A percentile compares a stretch with the other conserved stretches of the same genome.
Evolutionary conservation across 2,888 invertebrate species (phyloP).

Genomic region (Lasioglossum malachurum): DNA sequence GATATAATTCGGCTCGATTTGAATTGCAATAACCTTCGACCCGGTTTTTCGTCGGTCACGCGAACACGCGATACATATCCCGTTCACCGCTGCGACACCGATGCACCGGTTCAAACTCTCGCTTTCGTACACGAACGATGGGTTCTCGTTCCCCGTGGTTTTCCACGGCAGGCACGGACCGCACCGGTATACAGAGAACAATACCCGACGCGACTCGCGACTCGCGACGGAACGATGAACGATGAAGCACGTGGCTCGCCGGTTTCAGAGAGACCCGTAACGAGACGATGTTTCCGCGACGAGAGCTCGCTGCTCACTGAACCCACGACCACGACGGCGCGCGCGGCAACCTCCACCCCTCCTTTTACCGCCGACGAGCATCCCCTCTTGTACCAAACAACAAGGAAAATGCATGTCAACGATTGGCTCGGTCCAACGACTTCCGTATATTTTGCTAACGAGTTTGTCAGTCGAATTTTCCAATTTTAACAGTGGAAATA

Average conservation of each 20-base stretch:
- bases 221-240: neutral
- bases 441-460: neutral
- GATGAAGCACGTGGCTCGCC: conserved; percentile 73
- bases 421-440: neutral
- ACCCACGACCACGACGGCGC: conserved; percentile 43
- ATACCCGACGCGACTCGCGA: neutral
- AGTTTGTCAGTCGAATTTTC: neutral
- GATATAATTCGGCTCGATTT: conserved; percentile 44
- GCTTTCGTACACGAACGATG: neutral
- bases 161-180: no score
- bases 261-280: conserved; percentile 45
- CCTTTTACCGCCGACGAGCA: conserved; percentile 13
- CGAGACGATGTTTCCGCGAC: conserved; percentile 64
- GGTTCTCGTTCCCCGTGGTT: neutral
- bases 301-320: conserved; percentile 81
- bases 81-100: neutral
- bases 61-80: conserved; percentile 43
- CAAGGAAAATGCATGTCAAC: conserved; percentile 5
- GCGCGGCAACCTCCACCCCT: conserved; percentile 31
- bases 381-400: neutral
- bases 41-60: conserved; percentile 56
- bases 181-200: neutral
- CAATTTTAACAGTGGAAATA: neutral
- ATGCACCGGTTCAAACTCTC: conserved; percentile 33
- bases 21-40: conserved; percentile 59